Conservation (phyloP, 2,113 vertebrate species). For the Electrona antarctica region DNA sequence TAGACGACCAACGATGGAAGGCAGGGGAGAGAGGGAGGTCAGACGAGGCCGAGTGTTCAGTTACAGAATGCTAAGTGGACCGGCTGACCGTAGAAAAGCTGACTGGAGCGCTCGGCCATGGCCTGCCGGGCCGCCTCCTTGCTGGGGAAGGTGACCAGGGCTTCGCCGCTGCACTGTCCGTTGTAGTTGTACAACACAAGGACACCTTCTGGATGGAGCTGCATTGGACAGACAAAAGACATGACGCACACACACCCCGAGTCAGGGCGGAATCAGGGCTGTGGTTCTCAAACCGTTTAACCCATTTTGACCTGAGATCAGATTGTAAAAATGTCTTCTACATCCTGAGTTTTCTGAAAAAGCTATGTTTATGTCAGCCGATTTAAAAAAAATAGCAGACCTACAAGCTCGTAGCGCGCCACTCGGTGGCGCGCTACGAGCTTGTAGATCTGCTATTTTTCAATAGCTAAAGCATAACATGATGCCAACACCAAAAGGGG, state of each 20-base stretch:
- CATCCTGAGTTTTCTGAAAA: too few relatives aligned
- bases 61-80: constrained; percentile 83
- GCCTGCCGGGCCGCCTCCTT: constrained; percentile 85
- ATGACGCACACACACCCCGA: neutral
- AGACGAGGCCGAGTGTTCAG: constrained; percentile 56
- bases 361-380: too few relatives aligned
- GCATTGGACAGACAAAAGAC: constrained; percentile 6
- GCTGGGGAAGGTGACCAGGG: constrained; percentile 87
- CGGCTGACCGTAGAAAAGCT: constrained; percentile 79
- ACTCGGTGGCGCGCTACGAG: too few relatives aligned
- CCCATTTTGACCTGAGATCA: too few relatives aligned
- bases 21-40: neutral
- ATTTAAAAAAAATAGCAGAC: too few relatives aligned
- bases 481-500: too few relatives aligned
- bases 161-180: constrained; percentile 90
- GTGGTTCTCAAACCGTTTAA: too few relatives aligned
- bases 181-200: constrained; percentile 88
- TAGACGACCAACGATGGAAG: neutral
- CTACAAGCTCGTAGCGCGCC: too few relatives aligned
- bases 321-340: too few relatives aligned
- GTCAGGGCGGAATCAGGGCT: neutral
- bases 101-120: constrained; percentile 82
- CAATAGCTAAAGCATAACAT: too few relatives aligned
- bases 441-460: too few relatives aligned
- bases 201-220: constrained; percentile 88